Evolutionary conservation across 2,888 invertebrate species (phyloP), one percentile per base, ranked within the genome.

Genomic region (Cryptus viduatorius): DNA sequence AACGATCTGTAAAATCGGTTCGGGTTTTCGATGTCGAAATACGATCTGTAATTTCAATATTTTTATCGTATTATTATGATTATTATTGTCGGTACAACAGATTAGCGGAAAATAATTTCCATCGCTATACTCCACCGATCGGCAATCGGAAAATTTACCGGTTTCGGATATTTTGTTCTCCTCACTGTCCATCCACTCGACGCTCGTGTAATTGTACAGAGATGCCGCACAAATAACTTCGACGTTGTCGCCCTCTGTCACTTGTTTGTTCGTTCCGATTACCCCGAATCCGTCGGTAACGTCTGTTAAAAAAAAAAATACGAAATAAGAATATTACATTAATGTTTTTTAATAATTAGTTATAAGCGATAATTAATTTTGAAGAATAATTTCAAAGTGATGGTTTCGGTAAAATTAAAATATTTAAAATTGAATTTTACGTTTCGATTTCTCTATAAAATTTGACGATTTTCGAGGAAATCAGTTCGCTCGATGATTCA

Each of bases 141-240:
- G 16, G 10, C 56, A 64, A 82, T 61, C 24, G 24, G 2, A 24
- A 71, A 59, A 4, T 31, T 86, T 87, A 91, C 90, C 89, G n/a
- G 86, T 87, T 78, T 89, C 83, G 14, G 50, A 8, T 19, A 92
- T 76, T 4, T 75, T 79, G 10, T 77, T 71, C 1, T 88, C 50
- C 5, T 89, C 76, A 19, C 87, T 76, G 64, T 90, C 88, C 53
- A 90, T 93, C 96, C 96, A 96, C 16, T 91, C 87, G 1, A 96
- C 90, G 12, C 94, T 89, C 0, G 94, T 94, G 83, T 93, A 94
- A 86, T 94, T 93, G 72, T 94, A 94, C 19, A 94, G 93, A 0
- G 96, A 94, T 0, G 95, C 95, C 2, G 95, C 95, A 90, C 97
- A 97, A 4, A 93, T 94, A 5, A 96, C 87, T 16, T 91, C 93